A percentile compares a stretch with the other conserved stretches of the same genome.
Conservation (phyloP, 2,888 invertebrate species). For the Amiota communis region DNA sequence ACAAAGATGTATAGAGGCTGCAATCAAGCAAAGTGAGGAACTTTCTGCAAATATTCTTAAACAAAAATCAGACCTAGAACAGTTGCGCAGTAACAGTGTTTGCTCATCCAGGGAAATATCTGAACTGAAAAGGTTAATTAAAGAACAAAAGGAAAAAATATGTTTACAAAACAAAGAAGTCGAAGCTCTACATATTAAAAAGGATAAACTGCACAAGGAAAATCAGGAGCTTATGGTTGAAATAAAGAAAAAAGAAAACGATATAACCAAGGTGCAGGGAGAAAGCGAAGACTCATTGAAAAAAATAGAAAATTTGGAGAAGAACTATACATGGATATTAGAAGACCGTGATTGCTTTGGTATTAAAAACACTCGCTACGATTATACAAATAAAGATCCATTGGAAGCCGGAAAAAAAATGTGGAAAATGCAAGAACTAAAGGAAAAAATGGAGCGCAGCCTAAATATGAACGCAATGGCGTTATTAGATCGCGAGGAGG, state of each 20-base stretch:
- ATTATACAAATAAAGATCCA: slow-evolving; percentile 79
- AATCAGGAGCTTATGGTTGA: slow-evolving; percentile 79
- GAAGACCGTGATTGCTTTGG: slow-evolving; percentile 87
- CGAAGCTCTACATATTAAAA: slow-evolving; percentile 76
- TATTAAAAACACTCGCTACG: slow-evolving; percentile 80
- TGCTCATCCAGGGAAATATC: slow-evolving; percentile 73
- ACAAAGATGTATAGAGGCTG: slow-evolving; percentile 79
- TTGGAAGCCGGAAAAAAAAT: slow-evolving; percentile 72
- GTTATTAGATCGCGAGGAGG: slow-evolving; percentile 89
- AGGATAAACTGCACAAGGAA: slow-evolving; percentile 79
- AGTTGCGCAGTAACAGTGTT: slow-evolving; percentile 54
- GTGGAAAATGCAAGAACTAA: slow-evolving; percentile 73
- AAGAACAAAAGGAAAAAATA: slow-evolving; percentile 80
- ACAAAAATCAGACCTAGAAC: slow-evolving; percentile 58
- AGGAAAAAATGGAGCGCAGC: slow-evolving; percentile 80
- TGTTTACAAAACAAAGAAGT: slow-evolving; percentile 81
- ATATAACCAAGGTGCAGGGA: slow-evolving; percentile 78
- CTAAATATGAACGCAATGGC: slow-evolving; percentile 90
- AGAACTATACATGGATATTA: slow-evolving; percentile 82
- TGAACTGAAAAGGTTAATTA: slow-evolving; percentile 77
- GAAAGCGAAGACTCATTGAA: slow-evolving; percentile 74
- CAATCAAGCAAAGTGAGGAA: slow-evolving; percentile 68
- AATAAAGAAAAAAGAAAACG: slow-evolving; percentile 80
- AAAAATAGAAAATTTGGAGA: slow-evolving; percentile 64
- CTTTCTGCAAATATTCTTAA: slow-evolving; percentile 57